Base-by-base conservation (phyloP, 2,113 vertebrate species). In the Sapajus apella region DNA sequence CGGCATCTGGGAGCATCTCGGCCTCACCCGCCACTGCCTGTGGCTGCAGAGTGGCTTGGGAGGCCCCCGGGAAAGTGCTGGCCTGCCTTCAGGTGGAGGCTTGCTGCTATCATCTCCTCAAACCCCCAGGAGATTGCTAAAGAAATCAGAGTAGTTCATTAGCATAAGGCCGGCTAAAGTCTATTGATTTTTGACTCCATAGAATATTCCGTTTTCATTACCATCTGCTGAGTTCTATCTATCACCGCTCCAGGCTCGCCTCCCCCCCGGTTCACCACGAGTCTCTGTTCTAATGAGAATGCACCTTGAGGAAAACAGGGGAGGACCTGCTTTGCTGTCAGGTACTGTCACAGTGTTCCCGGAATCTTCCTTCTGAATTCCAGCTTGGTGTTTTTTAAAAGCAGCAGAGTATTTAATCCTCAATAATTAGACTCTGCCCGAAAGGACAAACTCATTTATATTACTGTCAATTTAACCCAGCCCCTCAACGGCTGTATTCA, bases 131-230 rank as follows among this genome's bases (percentile, higher is more conserved):
- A 97, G 97, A 89, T 90, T 64, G 92, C 84, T 30, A 37, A 84
- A 85, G 98, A 90, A 91, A 89, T 82, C 89, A 1, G 85, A 95
- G 92, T 40, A 61, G 72, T 43, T 96, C 94, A 94, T 98, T 97
- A 98, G 96, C 98, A 97, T 97, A 94, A 86, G 85, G 55, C 94
- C 92, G 94, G 96, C 88, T 97, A 98, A 97, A 92, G 93, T 61
- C 90, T 96, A 98, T 98, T 93, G 98, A 98, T 98, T 98, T 88
- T 92, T 40, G 87, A 87, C 96, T 97, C 88, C 82, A 66, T 91
- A 80, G 87, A 95, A 96, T 96, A 96, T 97, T 97, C 97, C 17
- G 85, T 86, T 97, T 92, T 95, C 97, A 88, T 94, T 92, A 85
- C 25, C 16, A 61, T 90, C 89, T 93, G 97, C 97, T 88, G 77